A percentile compares a stretch with the other conserved stretches of the same genome.
Evolutionary conservation across 1,140 invertebrate species (phyloP).

Genomic region (Physella acuta): DNA sequence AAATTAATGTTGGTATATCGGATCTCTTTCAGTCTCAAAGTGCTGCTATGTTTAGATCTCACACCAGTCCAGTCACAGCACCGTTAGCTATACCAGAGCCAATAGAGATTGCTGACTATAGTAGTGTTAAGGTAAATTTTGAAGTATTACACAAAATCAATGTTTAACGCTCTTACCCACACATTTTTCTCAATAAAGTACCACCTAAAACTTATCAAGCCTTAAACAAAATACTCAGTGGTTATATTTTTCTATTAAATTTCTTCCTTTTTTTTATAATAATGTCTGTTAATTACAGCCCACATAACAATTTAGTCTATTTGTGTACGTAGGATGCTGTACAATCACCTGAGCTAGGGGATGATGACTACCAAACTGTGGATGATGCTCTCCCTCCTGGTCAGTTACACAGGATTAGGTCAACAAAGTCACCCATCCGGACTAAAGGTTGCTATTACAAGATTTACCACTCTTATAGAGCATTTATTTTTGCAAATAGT

Average conservation of each 20-base stretch:
- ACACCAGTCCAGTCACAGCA: constrained; percentile 67
- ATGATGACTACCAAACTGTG: constrained; percentile 54
- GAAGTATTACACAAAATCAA: too few species aligned
- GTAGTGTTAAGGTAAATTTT: constrained; percentile 47
- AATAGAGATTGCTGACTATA: constrained; percentile 69
- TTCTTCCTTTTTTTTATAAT: too few species aligned
- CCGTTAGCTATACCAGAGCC: constrained; percentile 80
- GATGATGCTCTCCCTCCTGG: constrained; percentile 55
- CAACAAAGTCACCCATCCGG: constrained; percentile 34
- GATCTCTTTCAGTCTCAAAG: constrained; percentile 21
- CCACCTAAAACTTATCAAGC: too few species aligned
- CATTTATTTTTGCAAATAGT: too few species aligned
- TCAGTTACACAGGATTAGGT: constrained; percentile 49
- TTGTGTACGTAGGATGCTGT: constrained; percentile 42
- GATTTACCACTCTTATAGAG: background rate
- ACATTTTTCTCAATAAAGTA: too few species aligned
- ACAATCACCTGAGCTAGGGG: constrained; percentile 15
- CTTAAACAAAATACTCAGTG: too few species aligned
- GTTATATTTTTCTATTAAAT: too few species aligned
- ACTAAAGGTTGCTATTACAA: constrained; percentile 38
- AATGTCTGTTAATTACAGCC: too few species aligned
- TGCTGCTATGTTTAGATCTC: constrained; percentile 20
- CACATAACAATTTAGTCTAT: too few species aligned
- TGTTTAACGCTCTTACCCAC: too few species aligned
- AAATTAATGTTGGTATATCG: too few species aligned